Evolutionary conservation across 2,113 vertebrate species (phyloP).

Genomic region (Gulo gulo): DNA sequence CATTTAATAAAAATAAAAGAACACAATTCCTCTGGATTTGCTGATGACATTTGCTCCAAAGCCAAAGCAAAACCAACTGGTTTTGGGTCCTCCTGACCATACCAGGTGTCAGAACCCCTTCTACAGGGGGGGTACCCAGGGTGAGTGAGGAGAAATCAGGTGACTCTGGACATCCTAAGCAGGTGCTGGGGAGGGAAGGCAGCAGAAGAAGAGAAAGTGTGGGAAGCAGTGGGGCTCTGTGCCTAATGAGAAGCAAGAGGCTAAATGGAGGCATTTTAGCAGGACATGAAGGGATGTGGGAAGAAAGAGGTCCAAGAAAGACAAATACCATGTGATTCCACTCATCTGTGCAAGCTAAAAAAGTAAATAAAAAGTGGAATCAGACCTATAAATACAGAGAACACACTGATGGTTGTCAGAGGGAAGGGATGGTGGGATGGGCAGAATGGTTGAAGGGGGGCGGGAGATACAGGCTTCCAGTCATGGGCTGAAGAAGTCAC

Average conservation of each 20-base stretch:
- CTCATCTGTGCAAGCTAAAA: background rate
- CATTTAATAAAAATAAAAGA: background rate
- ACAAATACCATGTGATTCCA: background rate
- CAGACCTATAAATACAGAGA: background rate
- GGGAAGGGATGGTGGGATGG: background rate
- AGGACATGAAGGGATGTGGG: background rate
- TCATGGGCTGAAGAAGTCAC: background rate
- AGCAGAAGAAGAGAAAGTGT: background rate
- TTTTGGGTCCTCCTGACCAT: background rate
- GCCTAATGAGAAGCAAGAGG: background rate
- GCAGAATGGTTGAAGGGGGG: background rate
- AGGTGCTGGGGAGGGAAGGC: background rate
- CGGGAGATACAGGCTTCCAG: background rate
- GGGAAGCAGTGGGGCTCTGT: background rate
- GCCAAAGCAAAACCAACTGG: background rate
- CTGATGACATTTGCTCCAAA: background rate
- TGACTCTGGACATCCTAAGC: background rate
- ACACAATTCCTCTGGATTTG: background rate
- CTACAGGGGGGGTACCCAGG: too few species aligned
- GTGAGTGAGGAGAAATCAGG: background rate
- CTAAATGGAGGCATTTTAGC: background rate
- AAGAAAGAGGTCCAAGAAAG: background rate
- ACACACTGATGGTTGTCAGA: background rate
- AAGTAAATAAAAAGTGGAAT: background rate
- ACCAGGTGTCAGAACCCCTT: background rate